Conservation (phyloP, 2,888 invertebrate genomes). For the Tetragonisca angustula region DNA sequence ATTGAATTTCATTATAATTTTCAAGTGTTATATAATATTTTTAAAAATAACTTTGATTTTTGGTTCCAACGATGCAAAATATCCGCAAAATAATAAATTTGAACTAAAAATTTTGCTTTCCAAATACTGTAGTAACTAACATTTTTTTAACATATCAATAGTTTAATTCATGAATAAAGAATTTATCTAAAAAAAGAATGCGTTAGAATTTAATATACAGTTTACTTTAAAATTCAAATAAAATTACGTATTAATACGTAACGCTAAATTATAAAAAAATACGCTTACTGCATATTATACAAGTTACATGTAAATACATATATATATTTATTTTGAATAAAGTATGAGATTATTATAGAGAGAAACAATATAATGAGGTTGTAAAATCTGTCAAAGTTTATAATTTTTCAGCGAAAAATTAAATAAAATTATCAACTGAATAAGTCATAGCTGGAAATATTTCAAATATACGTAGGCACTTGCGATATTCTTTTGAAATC, state of each 20-base stretch:
- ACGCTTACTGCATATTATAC: conserved; percentile 52
- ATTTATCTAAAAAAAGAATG: neutral
- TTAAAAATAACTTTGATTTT: too few relatives aligned
- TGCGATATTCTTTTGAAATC: too few relatives aligned
- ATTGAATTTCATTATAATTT: conserved; percentile 3
- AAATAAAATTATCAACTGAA: neutral
- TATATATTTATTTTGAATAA: conserved; percentile 32
- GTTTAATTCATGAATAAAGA: conserved; percentile 18
- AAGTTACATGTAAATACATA: conserved; percentile 13
- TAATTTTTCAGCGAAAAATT: neutral
- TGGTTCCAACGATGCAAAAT: too few relatives aligned
- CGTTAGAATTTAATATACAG: conserved; percentile 42
- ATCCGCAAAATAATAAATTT: too few relatives aligned
- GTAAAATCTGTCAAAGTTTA: neutral
- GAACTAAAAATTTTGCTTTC: neutral
- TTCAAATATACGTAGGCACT: too few relatives aligned
- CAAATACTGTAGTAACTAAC: neutral
- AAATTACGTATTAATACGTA: conserved; percentile 45
- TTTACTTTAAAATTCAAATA: conserved; percentile 31
- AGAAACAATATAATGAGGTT: conserved; percentile 3
- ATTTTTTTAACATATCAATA: neutral
- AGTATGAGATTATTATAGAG: conserved; percentile 17
- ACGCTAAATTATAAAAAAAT: conserved; percentile 20
- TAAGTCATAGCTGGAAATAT: too few relatives aligned
- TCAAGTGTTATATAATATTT: neutral